These are phyloP conservation scores for Tanypteryx hageni DNA, from an alignment of 2,888 invertebrate genomes.

Conservation along the genomic window DNA sequence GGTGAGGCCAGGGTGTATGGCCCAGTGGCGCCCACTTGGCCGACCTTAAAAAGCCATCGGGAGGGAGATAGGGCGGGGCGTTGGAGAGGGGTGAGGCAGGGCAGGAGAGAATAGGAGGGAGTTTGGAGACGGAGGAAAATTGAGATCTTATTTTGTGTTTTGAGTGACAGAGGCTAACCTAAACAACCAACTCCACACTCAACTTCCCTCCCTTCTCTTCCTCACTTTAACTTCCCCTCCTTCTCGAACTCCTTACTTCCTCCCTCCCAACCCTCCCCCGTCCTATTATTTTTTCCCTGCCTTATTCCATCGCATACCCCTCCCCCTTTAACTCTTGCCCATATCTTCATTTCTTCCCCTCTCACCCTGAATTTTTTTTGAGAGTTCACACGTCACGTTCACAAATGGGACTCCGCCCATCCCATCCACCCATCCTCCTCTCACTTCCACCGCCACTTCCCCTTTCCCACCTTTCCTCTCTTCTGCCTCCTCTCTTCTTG, in stretches of 20 bases:
- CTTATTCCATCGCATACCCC: background rate
- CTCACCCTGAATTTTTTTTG: slow-evolving; percentile 35
- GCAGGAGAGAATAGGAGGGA: background rate
- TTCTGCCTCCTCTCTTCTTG: background rate
- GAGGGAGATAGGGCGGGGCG: background rate
- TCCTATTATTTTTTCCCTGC: background rate
- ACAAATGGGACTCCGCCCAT: slow-evolving; percentile 63
- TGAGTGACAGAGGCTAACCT: slow-evolving; percentile 58
- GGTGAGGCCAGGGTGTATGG: background rate
- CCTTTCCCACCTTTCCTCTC: background rate
- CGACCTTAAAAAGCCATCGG: slow-evolving; percentile 25
- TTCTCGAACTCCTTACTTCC: background rate
- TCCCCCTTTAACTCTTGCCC: background rate
- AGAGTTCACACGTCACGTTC: slow-evolving; percentile 64
- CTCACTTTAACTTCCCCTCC: slow-evolving; percentile 24
- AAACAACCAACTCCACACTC: slow-evolving; percentile 52
- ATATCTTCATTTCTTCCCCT: background rate
- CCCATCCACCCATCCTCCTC: background rate
- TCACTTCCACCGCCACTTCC: background rate
- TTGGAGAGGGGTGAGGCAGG: background rate
- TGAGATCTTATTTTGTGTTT: slow-evolving; percentile 59
- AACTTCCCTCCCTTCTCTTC: background rate
- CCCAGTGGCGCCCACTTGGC: slow-evolving; percentile 42
- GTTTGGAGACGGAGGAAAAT: slow-evolving; percentile 36
- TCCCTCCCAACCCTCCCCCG: slow-evolving; percentile 1